Conservation (phyloP, 2,888 invertebrate species). For the Chelonus formosanus region DNA sequence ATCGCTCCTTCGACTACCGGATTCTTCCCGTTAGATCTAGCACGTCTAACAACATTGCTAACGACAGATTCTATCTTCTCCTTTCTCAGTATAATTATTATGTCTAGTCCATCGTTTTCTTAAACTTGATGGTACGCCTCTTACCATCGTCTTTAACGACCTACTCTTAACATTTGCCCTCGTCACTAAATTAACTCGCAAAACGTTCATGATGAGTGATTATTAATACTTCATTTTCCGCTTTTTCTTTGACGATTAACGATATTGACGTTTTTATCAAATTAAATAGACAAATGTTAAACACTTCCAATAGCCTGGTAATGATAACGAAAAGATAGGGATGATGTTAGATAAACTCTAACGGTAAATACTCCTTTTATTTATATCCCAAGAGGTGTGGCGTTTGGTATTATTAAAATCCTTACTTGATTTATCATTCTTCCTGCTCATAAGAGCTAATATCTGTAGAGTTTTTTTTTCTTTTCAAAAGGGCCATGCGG, state of each 20-base stretch:
- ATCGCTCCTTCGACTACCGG: slow-evolving; percentile 33
- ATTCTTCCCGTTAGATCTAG: slow-evolving; percentile 30
- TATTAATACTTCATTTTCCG: too few species aligned
- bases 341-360: slow-evolving; percentile 20
- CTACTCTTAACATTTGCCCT: background rate
- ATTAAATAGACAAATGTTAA: background rate
- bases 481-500: too few species aligned
- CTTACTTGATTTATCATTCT: slow-evolving; percentile 39
- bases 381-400: slow-evolving; percentile 38
- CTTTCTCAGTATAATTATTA: slow-evolving; percentile 43
- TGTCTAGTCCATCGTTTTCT: slow-evolving; percentile 43
- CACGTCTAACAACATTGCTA: slow-evolving; percentile 29
- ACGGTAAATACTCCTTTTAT: slow-evolving; percentile 36
- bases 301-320: slow-evolving; percentile 13
- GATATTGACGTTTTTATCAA: too few species aligned
- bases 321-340: background rate
- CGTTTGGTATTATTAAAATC: slow-evolving; percentile 43
- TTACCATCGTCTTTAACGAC: background rate
- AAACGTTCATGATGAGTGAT: too few species aligned
- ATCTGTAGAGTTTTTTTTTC: slow-evolving; percentile 16
- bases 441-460: slow-evolving; percentile 26
- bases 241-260: background rate
- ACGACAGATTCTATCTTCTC: slow-evolving; percentile 38
- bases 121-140: slow-evolving; percentile 40
- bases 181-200: too few species aligned